Evolutionary conservation across 2,888 invertebrate genomes (phyloP).

Genomic region (Papilio demoleus): DNA sequence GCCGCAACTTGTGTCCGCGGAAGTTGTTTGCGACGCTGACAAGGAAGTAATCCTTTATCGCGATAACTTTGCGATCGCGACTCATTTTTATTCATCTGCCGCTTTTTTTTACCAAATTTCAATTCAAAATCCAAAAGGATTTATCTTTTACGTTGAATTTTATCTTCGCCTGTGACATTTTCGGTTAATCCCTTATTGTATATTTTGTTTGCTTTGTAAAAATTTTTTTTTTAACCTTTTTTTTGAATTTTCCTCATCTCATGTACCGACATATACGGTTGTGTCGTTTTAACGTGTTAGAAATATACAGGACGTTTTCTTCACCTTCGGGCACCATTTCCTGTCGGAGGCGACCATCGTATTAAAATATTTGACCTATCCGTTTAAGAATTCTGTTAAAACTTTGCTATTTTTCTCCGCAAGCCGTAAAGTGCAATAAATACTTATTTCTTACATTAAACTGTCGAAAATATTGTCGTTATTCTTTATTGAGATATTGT

Average conservation of each 20-base stretch:
- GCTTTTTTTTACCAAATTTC: conserved; percentile 8
- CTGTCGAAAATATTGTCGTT: background rate
- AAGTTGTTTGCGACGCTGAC: background rate
- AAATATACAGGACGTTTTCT: too few relatives aligned
- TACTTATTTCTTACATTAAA: background rate
- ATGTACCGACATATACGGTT: too few relatives aligned
- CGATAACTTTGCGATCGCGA: background rate
- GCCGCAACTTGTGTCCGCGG: background rate
- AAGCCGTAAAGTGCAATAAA: background rate
- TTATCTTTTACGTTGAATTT: background rate
- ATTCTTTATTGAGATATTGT: background rate
- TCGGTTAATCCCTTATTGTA: conserved; percentile 1
- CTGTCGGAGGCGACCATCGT: too few relatives aligned
- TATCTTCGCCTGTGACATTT: background rate
- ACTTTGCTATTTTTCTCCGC: too few relatives aligned
- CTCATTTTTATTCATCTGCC: conserved; percentile 2
- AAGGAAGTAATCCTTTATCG: background rate
- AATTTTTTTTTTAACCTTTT: background rate
- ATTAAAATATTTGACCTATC: too few relatives aligned
- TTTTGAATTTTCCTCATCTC: too few relatives aligned
- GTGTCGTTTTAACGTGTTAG: too few relatives aligned
- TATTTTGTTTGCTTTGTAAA: background rate
- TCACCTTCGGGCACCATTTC: too few relatives aligned
- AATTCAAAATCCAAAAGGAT: background rate
- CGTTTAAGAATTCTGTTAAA: too few relatives aligned